Base-by-base conservation (phyloP, 2,113 vertebrate species). In the Mirza zaza region DNA sequence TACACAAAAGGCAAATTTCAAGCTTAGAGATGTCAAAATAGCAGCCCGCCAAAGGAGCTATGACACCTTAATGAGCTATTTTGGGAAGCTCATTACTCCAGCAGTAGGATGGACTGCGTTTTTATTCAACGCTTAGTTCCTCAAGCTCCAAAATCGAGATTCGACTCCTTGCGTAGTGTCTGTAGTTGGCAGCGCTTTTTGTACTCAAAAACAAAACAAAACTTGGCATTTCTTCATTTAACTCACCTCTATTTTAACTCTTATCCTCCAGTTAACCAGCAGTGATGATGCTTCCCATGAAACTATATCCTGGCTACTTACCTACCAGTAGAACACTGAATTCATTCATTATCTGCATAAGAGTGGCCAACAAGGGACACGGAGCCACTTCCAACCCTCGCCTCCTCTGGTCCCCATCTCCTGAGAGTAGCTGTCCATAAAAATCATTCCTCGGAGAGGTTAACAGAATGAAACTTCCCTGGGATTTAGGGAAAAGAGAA, bases 11-110 rank as follows among this genome's bases (percentile, higher is more conserved):
- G 87, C 86, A 97, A 96, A 96, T 80, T 68, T 63, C 23, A 25
- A 93, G 91, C 75, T 86, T 73, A 92, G 61, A 96, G 96, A 97
- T 96, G 70, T 98, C 94, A 94, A 94, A 94, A 96, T 42, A 83
- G 55, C 85, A 96, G 17, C 88, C 96, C 90, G 89, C 75, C 68
- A 23, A 84, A 94, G 82, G 34, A 95, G 61, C 42, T 79, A n/a
- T 90, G 87, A 94, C 79, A 96, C 88, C 90, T 97, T 94, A 96
- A 94, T 95, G 77, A 95, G 91, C 27, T 95, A 76, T 88, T 94
- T 80, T 20, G 14, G 80, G 65, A 75, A 97, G 59, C 34, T 63
- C 75, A 17, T 45, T 85, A 67, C 90, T 95, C 63, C n/a, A 8
- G 12, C 17, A 90, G 59, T 45, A 83, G 0, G 0, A 86, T 10